Evolutionary conservation across 1,140 invertebrate genomes (phyloP).

Genomic region (Cotesia vestalis): DNA sequence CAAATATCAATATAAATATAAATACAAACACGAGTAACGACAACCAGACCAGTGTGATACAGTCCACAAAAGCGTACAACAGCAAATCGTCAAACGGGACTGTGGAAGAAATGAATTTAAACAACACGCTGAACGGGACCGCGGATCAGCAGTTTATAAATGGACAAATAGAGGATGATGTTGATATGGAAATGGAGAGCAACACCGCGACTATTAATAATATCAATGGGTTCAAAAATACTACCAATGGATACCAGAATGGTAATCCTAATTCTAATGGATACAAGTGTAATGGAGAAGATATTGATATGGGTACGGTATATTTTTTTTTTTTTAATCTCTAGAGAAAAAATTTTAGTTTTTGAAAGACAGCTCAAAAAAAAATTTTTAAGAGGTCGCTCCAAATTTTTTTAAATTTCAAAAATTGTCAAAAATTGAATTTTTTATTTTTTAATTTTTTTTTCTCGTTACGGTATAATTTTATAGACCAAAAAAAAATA

Average conservation of each 20-base stretch:
- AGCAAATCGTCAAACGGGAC: conserved; percentile 64
- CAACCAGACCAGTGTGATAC: conserved; percentile 77
- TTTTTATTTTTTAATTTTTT: no score
- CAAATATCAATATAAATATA: no score
- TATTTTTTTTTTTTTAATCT: conserved; percentile 9
- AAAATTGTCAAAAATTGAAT: no score
- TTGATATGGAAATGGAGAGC: conserved; percentile 62
- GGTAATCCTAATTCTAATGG: conserved; percentile 67
- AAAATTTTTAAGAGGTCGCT: no score
- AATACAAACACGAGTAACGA: conserved; percentile 51
- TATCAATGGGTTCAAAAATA: conserved; percentile 56
- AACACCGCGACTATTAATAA: conserved; percentile 39
- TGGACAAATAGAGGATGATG: conserved; percentile 62
- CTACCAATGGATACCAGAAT: conserved; percentile 73
- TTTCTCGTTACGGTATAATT: no score
- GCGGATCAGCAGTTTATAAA: conserved; percentile 59
- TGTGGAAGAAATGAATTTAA: conserved; percentile 63
- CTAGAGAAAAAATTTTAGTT: no score
- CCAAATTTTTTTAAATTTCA: no score
- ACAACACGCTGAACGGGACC: conserved; percentile 58
- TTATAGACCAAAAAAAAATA: no score
- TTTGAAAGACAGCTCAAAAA: no score
- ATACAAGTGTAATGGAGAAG: conserved; percentile 67
- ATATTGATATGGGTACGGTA: conserved; percentile 73
- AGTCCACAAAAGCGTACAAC: conserved; percentile 75